Evolutionary conservation across 1,140 invertebrate species (phyloP).

Genomic region (Leptestheria dahalacensis): DNA sequence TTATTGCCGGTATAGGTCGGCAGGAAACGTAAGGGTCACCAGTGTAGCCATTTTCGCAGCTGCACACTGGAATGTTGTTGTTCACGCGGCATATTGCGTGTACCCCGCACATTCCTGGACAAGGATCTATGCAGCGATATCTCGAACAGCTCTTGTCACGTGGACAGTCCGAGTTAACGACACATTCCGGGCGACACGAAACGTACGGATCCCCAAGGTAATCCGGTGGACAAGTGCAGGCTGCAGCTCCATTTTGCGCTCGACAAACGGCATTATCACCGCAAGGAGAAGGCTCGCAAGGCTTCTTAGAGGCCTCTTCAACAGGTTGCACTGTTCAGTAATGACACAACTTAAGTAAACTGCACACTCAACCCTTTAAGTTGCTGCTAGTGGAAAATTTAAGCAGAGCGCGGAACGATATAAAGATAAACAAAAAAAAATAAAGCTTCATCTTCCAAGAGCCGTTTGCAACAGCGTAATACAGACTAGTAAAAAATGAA

Average conservation of each 20-base stretch:
- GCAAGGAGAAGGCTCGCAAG: constrained; percentile 39
- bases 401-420: no score
- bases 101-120: constrained; percentile 55
- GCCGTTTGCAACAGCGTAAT: no score
- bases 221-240: constrained; percentile 69
- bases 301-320: constrained; percentile 3
- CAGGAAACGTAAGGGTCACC: constrained; percentile 57
- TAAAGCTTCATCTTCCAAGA: no score
- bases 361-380: no score
- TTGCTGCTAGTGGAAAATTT: no score
- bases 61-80: constrained; percentile 55
- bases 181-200: constrained; percentile 55
- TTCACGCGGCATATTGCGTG: constrained; percentile 64
- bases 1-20: constrained; percentile 19
- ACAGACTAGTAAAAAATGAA: no score
- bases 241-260: constrained; percentile 55
- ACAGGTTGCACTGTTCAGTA: background rate
- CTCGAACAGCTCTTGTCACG: constrained; percentile 61
- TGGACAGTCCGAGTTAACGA: constrained; percentile 53
- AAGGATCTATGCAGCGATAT: constrained; percentile 61
- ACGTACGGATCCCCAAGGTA: constrained; percentile 53
- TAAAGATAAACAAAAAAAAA: no score
- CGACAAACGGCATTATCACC: constrained; percentile 68
- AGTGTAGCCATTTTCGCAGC: constrained; percentile 57
- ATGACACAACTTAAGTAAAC: no score